Base-by-base conservation (phyloP, 2,797 vertebrate species). In the Taeniopygia guttata region DNA sequence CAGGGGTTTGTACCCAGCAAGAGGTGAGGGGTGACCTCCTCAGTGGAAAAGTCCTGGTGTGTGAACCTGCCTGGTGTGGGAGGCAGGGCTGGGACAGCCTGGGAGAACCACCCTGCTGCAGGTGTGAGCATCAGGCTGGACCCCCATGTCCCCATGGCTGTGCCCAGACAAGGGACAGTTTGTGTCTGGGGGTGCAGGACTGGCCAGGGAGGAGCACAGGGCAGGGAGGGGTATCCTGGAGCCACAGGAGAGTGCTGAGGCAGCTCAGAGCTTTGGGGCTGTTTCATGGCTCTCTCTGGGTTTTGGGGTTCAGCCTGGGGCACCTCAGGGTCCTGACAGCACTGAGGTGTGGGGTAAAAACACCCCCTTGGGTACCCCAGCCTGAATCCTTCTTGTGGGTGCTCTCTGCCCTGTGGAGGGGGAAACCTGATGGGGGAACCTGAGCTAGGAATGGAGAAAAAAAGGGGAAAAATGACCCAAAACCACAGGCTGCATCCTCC, bases 131-230 rank as follows among this genome's bases (percentile, higher is more conserved):
- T 26, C 18, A 2, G 1, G 27, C 54, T 56, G 70, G 27, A 7
- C 13, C 19, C 43, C 11, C 0, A 1, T 19, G 46, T 26, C 25
- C 20, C 68, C 3, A 0, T 16, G 49, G 3, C 54, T 3, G 4
- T 46, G 58, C 5, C 48, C 59, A 17, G 0, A 1, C 30, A 32
- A 55, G 46, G 60, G 78, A 38, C 82, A 18, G 11, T 29, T 36
- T 9, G 30, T 73, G 69, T 76, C 45, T 77, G 46, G 40, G 40
- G 78, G 64, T 45, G 66, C 20, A n/a, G 79, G 42, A 17, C 6
- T 10, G 4, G 5, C n/a, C 1, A 0, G 43, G 79, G 56, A 52
- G 60, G 34, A 66, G 82, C 20, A 22, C 36, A 60, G 36, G 15
- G 10, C 7, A 48, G 27, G 52, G 32, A 55, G 30, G 12, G 51